Percentiles rank a stretch among this genome's conserved stretches.
Evolutionary conservation across 1,140 invertebrate genomes (phyloP).

Genomic region (Trachymyrmex septentrionalis): DNA sequence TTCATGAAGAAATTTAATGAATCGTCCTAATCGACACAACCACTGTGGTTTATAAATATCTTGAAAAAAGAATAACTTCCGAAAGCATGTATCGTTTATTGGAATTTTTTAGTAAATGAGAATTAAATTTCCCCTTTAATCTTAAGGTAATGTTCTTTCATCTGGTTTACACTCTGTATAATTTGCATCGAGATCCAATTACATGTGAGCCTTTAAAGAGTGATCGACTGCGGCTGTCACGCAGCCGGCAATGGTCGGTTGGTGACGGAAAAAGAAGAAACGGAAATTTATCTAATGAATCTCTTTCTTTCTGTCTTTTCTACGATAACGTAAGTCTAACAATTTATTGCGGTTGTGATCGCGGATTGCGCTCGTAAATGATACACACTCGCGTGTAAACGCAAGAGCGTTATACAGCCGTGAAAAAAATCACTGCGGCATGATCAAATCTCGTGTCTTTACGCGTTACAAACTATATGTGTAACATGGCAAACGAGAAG

Average conservation of each 20-base stretch:
- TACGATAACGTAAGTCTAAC: slow-evolving; percentile 41
- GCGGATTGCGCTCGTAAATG: slow-evolving; percentile 40
- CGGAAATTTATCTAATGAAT: slow-evolving; percentile 26
- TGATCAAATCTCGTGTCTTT: slow-evolving; percentile 52
- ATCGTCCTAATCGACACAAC: slow-evolving; percentile 18
- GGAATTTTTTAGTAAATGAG: slow-evolving; percentile 8
- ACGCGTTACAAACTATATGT: slow-evolving; percentile 68
- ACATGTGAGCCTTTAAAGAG: not conserved
- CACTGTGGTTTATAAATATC: not conserved
- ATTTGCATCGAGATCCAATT: slow-evolving; percentile 33
- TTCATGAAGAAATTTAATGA: slow-evolving; percentile 9
- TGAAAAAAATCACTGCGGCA: slow-evolving; percentile 25
- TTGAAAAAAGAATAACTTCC: not conserved
- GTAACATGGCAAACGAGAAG: slow-evolving; percentile 67
- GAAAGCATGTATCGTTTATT: not conserved
- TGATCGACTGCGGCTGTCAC: slow-evolving; percentile 32
- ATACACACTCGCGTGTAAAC: slow-evolving; percentile 35
- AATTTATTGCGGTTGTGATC: slow-evolving; percentile 38
- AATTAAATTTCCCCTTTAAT: not conserved
- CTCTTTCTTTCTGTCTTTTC: not conserved
- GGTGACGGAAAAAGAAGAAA: not conserved
- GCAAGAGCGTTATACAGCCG: not conserved
- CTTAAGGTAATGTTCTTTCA: not conserved
- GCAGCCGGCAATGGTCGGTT: slow-evolving; percentile 4
- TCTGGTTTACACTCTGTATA: not conserved